These are phyloP conservation scores for Malurus alboscapulatus DNA, from an alignment of 2,113 vertebrate genomes.

Conservation along the genomic window DNA sequence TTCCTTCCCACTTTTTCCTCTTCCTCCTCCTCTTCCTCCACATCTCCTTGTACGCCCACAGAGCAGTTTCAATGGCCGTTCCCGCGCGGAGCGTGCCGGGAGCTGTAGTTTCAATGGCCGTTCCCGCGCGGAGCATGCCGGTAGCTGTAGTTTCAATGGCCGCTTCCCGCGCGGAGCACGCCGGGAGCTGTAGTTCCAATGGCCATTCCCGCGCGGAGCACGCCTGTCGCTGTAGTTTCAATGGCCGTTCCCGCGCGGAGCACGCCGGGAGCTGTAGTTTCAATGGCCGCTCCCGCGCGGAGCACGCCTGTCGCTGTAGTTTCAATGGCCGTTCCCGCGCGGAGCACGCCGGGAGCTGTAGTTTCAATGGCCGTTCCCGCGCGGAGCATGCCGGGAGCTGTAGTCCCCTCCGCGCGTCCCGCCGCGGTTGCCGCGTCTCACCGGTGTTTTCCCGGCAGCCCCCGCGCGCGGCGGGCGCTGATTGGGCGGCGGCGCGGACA, in stretches of 20 bases:
- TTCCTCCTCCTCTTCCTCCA: neutral
- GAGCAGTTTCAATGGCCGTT: neutral
- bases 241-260: fast-evolving
- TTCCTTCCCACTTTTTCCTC: neutral
- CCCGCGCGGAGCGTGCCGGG: neutral
- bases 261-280: neutral
- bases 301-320: too few relatives aligned
- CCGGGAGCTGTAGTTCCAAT: neutral
- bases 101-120: neutral
- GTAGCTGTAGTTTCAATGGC: neutral
- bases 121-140: too few relatives aligned
- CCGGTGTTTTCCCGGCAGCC: neutral
- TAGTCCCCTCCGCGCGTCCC: neutral
- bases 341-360: neutral
- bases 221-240: neutral
- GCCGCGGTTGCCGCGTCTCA: neutral
- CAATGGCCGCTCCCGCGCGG: neutral
- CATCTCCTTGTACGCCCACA: too few relatives aligned
- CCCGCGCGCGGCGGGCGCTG: neutral
- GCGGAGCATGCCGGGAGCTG: too few relatives aligned
- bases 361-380: too few relatives aligned
- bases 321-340: neutral
- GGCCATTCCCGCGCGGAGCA: too few relatives aligned
- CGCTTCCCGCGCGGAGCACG: fast-evolving
- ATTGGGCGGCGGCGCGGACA: neutral